Percentiles rank a stretch among this genome's conserved stretches.
Conservation (phyloP, 1,140 invertebrate genomes). For the Bacillus rossius region DNA sequence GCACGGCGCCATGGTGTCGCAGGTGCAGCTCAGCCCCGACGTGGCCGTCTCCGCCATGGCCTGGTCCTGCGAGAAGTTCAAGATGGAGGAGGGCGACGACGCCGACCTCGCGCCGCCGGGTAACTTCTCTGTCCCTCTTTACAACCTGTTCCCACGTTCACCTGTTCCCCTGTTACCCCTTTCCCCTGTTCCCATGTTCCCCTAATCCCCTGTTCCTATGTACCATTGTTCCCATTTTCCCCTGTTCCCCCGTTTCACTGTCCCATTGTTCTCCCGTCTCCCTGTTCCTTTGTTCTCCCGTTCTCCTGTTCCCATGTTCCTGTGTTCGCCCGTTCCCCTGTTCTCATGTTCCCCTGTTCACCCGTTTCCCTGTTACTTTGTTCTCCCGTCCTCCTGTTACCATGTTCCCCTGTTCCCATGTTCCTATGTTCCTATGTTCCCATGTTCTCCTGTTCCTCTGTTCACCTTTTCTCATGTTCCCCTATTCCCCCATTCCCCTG, state of each 20-base stretch:
- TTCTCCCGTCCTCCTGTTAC: too few relatives aligned
- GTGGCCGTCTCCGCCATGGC: constrained; percentile 85
- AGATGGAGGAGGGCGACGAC: constrained; percentile 92
- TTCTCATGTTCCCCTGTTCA: not conserved
- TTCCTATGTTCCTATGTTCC: not conserved
- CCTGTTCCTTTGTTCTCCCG: not conserved
- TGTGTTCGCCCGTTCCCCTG: not conserved
- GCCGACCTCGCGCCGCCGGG: constrained; percentile 36
- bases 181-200: not conserved
- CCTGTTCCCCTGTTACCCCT: not conserved
- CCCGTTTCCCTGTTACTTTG: not conserved
- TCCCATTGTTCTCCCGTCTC: not conserved
- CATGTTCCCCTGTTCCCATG: not conserved
- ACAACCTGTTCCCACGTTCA: not conserved
- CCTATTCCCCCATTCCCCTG: not conserved
- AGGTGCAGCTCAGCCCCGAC: constrained; percentile 75
- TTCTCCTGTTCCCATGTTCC: too few relatives aligned
- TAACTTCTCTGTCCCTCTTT: not conserved
- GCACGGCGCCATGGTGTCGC: constrained; percentile 89
- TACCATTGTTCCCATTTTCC: not conserved
- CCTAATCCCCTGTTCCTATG: not conserved
- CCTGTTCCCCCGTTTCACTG: not conserved
- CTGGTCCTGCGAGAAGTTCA: constrained; percentile 97
- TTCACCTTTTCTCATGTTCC: not conserved
- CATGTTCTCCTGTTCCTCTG: not conserved